These are phyloP conservation scores for Vireo altiloquus DNA, from an alignment of 2,113 vertebrate genomes.

Conservation along the genomic window DNA sequence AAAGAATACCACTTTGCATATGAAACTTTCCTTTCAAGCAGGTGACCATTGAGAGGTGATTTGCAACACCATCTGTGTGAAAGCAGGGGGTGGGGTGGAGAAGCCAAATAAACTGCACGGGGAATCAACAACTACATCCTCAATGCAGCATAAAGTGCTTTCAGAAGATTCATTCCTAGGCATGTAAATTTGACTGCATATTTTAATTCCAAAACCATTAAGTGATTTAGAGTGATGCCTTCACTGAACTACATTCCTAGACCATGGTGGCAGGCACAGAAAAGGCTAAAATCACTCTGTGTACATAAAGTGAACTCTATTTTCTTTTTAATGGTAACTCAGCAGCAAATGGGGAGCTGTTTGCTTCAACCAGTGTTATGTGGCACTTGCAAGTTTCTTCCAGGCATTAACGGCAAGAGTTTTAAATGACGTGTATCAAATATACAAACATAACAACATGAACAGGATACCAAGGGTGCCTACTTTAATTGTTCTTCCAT, in stretches of 20 bases:
- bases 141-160: constrained; percentile 38
- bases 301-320: neutral
- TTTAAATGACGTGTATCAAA: constrained; percentile 21
- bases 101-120: constrained; percentile 46
- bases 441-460: neutral
- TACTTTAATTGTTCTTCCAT: neutral
- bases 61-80: constrained; percentile 29
- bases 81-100: neutral
- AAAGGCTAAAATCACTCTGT: constrained; percentile 5
- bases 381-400: neutral
- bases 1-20: constrained; percentile 57
- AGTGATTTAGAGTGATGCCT: constrained; percentile 44
- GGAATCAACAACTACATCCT: constrained; percentile 65
- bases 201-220: constrained; percentile 52
- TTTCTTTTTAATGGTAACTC: constrained; percentile 21
- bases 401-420: neutral
- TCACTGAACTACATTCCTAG: constrained; percentile 12
- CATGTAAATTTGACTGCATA: constrained; percentile 46
- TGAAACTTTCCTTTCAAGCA: constrained; percentile 58
- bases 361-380: neutral
- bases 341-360: neutral
- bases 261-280: neutral
- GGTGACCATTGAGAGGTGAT: constrained; percentile 48
- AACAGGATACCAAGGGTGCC: neutral
- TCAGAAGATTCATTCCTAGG: constrained; percentile 46